Percentiles rank a stretch among this genome's conserved stretches.
Conservation (phyloP, 2,888 invertebrate species). For the Aporophyla lueneburgensis region DNA sequence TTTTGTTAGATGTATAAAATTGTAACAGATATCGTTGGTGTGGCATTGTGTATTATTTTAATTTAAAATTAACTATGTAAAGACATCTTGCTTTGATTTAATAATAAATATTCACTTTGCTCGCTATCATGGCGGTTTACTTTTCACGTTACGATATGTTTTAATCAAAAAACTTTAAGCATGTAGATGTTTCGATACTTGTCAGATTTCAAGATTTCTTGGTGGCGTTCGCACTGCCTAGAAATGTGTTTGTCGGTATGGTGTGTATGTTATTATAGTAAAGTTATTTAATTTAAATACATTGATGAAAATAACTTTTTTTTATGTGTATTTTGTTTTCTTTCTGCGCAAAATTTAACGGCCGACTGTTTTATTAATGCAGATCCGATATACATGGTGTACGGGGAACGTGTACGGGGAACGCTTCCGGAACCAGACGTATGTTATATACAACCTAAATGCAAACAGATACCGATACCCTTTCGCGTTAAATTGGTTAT, state of each 20-base stretch:
- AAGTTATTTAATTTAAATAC: neutral
- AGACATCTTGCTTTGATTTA: constrained; percentile 3
- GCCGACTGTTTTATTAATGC: too few relatives aligned
- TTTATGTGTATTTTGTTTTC: neutral
- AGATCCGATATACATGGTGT: too few relatives aligned
- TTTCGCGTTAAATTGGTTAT: too few relatives aligned
- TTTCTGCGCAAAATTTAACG: too few relatives aligned
- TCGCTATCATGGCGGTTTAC: neutral
- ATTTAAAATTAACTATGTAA: constrained; percentile 15
- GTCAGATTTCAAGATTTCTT: neutral
- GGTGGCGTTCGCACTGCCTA: neutral
- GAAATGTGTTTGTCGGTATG: neutral
- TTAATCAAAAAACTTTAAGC: too few relatives aligned
- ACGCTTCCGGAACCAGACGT: too few relatives aligned
- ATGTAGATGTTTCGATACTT: neutral
- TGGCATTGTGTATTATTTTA: constrained; percentile 60
- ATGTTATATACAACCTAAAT: too few relatives aligned
- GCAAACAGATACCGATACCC: too few relatives aligned
- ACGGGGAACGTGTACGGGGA: too few relatives aligned
- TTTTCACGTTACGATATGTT: neutral
- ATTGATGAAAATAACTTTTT: too few relatives aligned
- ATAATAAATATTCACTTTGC: neutral
- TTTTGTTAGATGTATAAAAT: constrained; percentile 47
- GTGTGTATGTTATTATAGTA: neutral
- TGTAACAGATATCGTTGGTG: constrained; percentile 41